Evolutionary conservation across 2,797 vertebrate species (phyloP).

Genomic region (Chaetophractus vellerosus): DNA sequence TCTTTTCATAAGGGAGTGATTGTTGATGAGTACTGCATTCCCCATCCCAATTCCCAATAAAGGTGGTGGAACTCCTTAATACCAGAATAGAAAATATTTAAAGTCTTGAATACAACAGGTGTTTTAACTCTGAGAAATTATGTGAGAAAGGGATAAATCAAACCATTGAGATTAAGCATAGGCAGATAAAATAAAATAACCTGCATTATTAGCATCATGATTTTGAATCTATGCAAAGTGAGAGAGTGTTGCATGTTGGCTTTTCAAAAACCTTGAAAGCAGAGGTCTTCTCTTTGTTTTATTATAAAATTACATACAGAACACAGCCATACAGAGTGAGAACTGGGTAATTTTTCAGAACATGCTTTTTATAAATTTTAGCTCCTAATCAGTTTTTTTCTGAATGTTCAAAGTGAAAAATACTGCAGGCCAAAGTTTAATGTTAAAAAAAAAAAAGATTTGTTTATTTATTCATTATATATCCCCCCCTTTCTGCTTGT

Average conservation of each 20-base stretch:
- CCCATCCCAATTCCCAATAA: background rate
- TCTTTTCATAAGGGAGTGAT: background rate
- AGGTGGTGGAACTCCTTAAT: background rate
- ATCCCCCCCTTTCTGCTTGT: too few species aligned
- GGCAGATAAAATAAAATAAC: background rate
- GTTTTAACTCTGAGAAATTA: background rate
- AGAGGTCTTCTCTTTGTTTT: constrained; percentile 32
- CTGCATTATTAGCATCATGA: background rate
- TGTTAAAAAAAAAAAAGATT: too few species aligned
- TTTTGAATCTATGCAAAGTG: background rate
- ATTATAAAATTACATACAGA: background rate
- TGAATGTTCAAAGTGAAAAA: constrained; percentile 30
- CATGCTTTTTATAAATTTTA: background rate
- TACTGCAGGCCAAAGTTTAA: background rate
- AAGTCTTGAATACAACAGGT: background rate
- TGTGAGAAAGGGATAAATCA: background rate
- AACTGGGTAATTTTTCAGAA: background rate
- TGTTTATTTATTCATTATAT: too few species aligned
- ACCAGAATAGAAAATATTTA: constrained; percentile 46
- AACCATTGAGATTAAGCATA: background rate
- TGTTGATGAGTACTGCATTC: background rate
- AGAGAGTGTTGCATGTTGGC: background rate
- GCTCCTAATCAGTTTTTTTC: background rate
- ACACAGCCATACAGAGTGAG: background rate
- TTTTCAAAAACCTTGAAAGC: background rate